Evolutionary conservation across 1,140 invertebrate species (phyloP), one percentile per base, ranked within the genome.

Genomic region (Holcopasites calliopsidis): DNA sequence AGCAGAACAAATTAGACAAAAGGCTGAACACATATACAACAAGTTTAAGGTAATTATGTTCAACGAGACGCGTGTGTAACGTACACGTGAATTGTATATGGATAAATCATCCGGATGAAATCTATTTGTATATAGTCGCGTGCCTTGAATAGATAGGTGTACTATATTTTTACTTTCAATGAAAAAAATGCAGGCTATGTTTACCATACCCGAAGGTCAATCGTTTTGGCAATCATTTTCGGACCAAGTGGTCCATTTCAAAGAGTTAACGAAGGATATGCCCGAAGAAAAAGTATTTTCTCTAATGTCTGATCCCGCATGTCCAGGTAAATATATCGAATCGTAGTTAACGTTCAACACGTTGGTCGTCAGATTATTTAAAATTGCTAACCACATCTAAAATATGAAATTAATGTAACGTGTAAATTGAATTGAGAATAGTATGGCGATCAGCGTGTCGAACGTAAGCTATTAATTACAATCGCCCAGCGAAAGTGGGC

Each of bases 21-120:
- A 94, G 79, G 95, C 95, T 4, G 93, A 95, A 50, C 80, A 89
- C 2, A 92, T 95, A 31, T 95, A 94, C 77, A 93, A 93, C 69
- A 93, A 93, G 68, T 94, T 95, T 80, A 93, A 93, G 90, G 93
- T 94, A 87, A 88, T 52, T 71, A 52, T 72, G 1, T 52, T 47
- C 47, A 35, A 54, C 6, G 8, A 16, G 31, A 52, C 26, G 49
- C 11, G n/a, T 62, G 40, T 52, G 11, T 70, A 77, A 72, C 52
- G 69, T 79, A n/a, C n/a, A n/a, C 21, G 38, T 52, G 18, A n/a
- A 55, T 26, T 68, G 50, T 47, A 33, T 40, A 40, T 21, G 23
- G n/a, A 16, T 40, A 64, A 10, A 31, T 23, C 7, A 72, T 54
- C 0, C 38, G 2, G 42, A 28, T 8, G 5, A 64, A 31, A 18